A percentile compares a stretch with the other conserved stretches of the same genome.
Evolutionary conservation across 2,888 invertebrate genomes (phyloP).

Genomic region (Nebria brevicollis): DNA sequence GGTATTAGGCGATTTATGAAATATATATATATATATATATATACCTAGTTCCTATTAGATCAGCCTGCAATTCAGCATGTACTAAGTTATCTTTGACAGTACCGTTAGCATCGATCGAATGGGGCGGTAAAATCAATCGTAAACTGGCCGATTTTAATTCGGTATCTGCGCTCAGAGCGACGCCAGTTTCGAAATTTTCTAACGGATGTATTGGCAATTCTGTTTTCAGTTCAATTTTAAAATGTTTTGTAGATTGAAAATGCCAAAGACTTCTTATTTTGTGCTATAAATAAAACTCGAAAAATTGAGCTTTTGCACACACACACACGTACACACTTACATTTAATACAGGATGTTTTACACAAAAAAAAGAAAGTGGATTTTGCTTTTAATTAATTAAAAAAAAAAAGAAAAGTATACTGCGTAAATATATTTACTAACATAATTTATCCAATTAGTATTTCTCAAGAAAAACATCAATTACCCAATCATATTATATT

Average conservation of each 20-base stretch:
- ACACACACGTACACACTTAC: too few species aligned
- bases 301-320: background rate
- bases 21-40: background rate
- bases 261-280: slow-evolving; percentile 51
- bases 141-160: slow-evolving; percentile 32
- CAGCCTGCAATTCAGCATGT: slow-evolving; percentile 53
- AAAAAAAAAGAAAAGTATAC: too few species aligned
- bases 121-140: slow-evolving; percentile 54
- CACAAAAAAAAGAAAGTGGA: too few species aligned
- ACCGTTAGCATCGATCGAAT: slow-evolving; percentile 58
- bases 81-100: slow-evolving; percentile 56
- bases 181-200: slow-evolving; percentile 58
- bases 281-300: slow-evolving; percentile 21
- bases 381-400: too few species aligned
- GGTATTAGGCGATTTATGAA: background rate
- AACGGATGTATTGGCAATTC: slow-evolving; percentile 63
- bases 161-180: slow-evolving; percentile 28
- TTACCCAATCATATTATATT: too few species aligned
- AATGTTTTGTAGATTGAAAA: slow-evolving; percentile 56
- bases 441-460: too few species aligned
- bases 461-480: too few species aligned
- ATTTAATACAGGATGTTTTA: too few species aligned
- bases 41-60: slow-evolving; percentile 57
- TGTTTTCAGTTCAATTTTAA: slow-evolving; percentile 57
- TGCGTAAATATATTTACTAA: too few species aligned